A percentile compares a stretch with the other conserved stretches of the same genome.
phyloP scores from a whole-genome alignment of 2,888 invertebrate genomes.

The Scaptomyza tumidula region DNA sequence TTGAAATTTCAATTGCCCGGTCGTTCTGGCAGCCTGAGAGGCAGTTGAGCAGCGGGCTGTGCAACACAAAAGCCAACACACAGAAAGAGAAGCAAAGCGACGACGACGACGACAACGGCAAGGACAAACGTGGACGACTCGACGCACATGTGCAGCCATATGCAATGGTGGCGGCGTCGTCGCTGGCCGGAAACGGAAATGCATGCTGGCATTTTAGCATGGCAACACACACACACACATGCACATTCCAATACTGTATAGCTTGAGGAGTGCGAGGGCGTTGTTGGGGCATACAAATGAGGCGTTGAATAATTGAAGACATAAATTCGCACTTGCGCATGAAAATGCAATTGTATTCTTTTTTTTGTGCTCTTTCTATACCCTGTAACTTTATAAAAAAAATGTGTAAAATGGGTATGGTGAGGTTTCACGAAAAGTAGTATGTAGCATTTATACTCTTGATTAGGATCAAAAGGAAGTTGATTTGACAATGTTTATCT shows the following conservation, averaged over 20 bases:
- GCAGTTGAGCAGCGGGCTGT: background rate
- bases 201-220: constrained; percentile 78
- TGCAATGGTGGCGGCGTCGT: constrained; percentile 48
- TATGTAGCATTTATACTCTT: no score
- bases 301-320: constrained; percentile 82
- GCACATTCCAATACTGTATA: constrained; percentile 1
- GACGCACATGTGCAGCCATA: constrained; percentile 73
- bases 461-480: no score
- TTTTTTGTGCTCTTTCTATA: constrained; percentile 5
- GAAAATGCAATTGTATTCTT: constrained; percentile 39
- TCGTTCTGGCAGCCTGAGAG: constrained; percentile 2
- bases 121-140: constrained; percentile 22
- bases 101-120: constrained; percentile 16
- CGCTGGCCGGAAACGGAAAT: constrained; percentile 78
- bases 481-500: no score
- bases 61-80: constrained; percentile 31
- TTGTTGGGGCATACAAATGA: constrained; percentile 71
- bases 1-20: constrained; percentile 78
- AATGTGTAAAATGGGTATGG: no score
- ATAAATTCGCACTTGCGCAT: constrained; percentile 76
- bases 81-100: constrained; percentile 4
- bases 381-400: background rate
- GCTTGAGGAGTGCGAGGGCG: constrained; percentile 2
- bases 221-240: constrained; percentile 33
- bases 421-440: no score